Conservation (phyloP, 2,113 vertebrate genomes). For the Platanista minor region DNA sequence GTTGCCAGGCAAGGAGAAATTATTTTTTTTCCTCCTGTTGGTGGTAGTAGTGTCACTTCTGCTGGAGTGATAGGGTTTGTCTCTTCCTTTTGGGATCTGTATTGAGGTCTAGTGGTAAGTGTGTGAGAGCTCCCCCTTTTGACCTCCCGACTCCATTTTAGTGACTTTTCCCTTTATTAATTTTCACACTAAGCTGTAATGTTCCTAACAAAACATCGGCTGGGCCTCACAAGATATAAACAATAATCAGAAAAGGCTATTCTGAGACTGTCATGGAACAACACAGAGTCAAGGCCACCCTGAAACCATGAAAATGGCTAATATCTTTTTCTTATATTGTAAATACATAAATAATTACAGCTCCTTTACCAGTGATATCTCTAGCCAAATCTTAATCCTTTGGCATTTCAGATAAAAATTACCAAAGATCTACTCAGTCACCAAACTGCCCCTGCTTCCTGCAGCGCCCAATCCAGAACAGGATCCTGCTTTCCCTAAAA, state of each 20-base stretch:
- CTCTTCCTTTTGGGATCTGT: not conserved
- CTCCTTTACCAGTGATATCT: not conserved
- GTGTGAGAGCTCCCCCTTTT: not conserved
- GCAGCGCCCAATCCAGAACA: not conserved
- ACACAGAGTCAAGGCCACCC: not conserved
- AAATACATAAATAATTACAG: not conserved
- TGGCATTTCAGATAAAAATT: not conserved
- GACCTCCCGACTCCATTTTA: not conserved
- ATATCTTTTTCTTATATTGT: not conserved
- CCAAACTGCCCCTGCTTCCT: not conserved
- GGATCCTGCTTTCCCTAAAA: not conserved
- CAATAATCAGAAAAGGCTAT: not conserved
- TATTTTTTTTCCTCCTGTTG: not conserved
- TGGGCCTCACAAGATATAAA: not conserved
- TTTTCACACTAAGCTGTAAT: not conserved
- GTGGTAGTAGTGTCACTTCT: not conserved
- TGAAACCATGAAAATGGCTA: not conserved
- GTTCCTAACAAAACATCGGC: not conserved
- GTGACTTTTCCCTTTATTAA: not conserved
- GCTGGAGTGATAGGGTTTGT: not conserved
- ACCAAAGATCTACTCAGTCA: not conserved
- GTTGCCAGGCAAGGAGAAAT: not conserved
- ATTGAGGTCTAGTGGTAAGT: not conserved
- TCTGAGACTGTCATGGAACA: not conserved
- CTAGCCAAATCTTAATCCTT: not conserved